phyloP scores from a whole-genome alignment of 2,797 vertebrate genomes.

The Squalus acanthias region DNA sequence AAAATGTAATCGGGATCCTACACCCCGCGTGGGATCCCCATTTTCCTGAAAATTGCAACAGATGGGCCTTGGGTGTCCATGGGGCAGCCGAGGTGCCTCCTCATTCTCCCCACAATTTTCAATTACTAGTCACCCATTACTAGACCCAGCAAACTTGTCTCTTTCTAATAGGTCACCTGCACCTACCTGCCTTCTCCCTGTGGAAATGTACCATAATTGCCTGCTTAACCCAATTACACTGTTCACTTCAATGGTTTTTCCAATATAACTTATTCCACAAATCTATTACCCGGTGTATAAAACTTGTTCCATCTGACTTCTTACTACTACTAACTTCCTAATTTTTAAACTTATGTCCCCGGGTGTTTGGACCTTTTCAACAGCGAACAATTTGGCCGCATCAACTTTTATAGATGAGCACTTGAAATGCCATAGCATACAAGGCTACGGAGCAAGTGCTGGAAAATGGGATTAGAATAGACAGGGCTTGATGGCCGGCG shows the following conservation, averaged over 20 bases:
- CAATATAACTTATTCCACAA: not conserved
- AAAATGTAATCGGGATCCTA: too few species aligned
- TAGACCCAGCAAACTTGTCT: not conserved
- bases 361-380: not conserved
- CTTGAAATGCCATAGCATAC: too few species aligned
- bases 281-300: not conserved
- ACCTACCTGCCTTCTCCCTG: not conserved
- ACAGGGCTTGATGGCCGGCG: too few species aligned
- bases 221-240: not conserved
- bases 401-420: not conserved
- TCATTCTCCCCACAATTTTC: too few species aligned
- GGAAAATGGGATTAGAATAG: too few species aligned
- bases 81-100: too few species aligned
- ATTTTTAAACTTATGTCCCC: not conserved
- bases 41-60: too few species aligned
- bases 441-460: too few species aligned
- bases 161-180: not conserved
- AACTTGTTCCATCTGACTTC: not conserved
- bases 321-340: not conserved
- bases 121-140: too few species aligned
- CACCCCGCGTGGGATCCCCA: too few species aligned
- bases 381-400: not conserved
- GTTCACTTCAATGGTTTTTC: not conserved
- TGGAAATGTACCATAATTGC: not conserved
- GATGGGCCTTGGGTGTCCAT: too few species aligned